phyloP scores from a whole-genome alignment of 2,797 vertebrate species.

The Hybognathus amarus region DNA sequence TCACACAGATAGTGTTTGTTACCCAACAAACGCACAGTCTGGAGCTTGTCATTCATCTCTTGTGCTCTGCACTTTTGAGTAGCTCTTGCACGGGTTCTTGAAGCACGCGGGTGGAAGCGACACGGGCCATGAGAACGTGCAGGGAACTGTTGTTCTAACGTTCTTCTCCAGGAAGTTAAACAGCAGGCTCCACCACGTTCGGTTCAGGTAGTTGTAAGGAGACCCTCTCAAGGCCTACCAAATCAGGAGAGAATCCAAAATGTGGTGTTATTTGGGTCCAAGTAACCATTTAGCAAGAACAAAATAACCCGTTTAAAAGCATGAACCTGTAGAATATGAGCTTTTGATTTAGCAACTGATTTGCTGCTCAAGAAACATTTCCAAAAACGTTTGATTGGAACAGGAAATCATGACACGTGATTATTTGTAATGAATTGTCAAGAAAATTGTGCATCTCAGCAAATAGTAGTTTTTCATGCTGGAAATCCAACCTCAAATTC shows the following conservation, averaged over 20 bases:
- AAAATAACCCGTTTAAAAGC: neutral
- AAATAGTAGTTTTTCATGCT: neutral
- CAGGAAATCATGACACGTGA: too few species aligned
- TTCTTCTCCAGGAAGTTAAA: constrained; percentile 88
- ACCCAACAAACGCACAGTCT: neutral
- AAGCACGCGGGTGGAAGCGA: constrained; percentile 82
- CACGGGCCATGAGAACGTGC: constrained; percentile 83
- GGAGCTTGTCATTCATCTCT: constrained; percentile 20
- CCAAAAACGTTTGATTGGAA: too few species aligned
- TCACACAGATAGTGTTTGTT: neutral
- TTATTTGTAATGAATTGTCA: too few species aligned
- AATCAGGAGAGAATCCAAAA: constrained; percentile 9
- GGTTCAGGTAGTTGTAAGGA: constrained; percentile 82
- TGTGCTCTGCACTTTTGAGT: constrained; percentile 81
- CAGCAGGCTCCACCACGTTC: constrained; percentile 84
- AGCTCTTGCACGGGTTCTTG: constrained; percentile 83
- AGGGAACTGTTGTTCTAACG: constrained; percentile 80
- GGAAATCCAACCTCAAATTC: too few species aligned
- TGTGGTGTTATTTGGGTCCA: neutral
- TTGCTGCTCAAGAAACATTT: too few species aligned
- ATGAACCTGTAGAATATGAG: neutral
- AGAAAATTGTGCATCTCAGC: neutral
- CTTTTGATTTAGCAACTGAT: neutral
- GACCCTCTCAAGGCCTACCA: constrained; percentile 80
- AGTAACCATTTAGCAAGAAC: neutral